Evolutionary conservation across 2,797 vertebrate genomes (phyloP).

Genomic region (Darevskia nairensis): DNA sequence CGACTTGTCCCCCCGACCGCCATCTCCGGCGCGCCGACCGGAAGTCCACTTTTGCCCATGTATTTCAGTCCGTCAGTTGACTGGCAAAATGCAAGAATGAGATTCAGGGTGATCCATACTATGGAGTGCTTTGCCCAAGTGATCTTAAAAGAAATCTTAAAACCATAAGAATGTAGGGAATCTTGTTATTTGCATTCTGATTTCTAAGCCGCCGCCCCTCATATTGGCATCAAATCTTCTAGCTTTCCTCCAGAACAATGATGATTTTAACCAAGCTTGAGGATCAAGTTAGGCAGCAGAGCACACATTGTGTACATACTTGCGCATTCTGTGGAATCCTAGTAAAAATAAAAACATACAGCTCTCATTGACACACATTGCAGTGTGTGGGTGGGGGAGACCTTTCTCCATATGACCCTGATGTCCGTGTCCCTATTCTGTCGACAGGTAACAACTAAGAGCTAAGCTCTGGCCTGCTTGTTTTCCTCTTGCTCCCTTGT

Average conservation of each 20-base stretch:
- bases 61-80: neutral
- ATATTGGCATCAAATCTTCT: neutral
- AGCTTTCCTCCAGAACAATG: neutral
- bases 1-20: no score
- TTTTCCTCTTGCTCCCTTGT: neutral
- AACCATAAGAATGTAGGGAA: neutral
- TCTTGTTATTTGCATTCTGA: neutral
- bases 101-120: neutral
- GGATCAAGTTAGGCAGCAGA: no score
- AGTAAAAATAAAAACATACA: no score
- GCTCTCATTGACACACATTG: neutral
- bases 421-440: neutral
- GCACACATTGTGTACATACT: neutral
- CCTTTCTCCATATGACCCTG: neutral
- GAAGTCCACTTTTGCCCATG: no score
- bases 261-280: neutral
- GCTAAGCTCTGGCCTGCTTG: neutral
- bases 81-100: neutral
- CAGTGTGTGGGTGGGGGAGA: neutral
- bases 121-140: neutral
- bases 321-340: neutral
- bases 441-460: neutral
- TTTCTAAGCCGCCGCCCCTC: neutral
- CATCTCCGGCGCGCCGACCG: no score
- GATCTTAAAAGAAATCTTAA: neutral